Percentiles rank a stretch among this genome's conserved stretches.
Conservation (phyloP, 2,797 vertebrate species). For the Molossus molossus region DNA sequence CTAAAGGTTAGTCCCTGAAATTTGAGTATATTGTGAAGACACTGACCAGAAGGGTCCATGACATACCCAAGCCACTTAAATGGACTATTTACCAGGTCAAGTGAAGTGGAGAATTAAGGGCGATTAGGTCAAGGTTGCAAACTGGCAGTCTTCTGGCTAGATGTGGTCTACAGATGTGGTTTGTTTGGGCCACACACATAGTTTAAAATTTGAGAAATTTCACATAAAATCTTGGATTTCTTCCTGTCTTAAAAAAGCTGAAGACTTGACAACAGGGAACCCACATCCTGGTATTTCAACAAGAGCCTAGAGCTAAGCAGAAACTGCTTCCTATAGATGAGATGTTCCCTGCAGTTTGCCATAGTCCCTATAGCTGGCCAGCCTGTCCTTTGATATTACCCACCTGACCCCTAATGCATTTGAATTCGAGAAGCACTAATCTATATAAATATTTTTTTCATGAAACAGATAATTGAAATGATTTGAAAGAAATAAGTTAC, state of each 20-base stretch:
- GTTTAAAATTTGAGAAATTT: slow-evolving; percentile 76
- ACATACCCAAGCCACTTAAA: slow-evolving; percentile 24
- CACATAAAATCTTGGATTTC: slow-evolving; percentile 68
- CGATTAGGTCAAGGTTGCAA: slow-evolving; percentile 71
- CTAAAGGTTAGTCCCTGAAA: slow-evolving; percentile 33
- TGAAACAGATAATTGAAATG: neutral
- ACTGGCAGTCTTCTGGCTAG: slow-evolving; percentile 59
- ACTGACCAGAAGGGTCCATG: neutral
- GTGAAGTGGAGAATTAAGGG: slow-evolving; percentile 61
- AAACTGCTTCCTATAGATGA: neutral
- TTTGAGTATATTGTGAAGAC: neutral
- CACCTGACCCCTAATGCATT: neutral
- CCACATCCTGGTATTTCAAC: neutral
- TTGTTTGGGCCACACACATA: slow-evolving; percentile 65
- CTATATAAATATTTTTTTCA: slow-evolving; percentile 23
- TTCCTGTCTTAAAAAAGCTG: slow-evolving; percentile 70
- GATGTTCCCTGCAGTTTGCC: neutral
- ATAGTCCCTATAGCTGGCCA: neutral
- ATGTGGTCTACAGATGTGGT: slow-evolving; percentile 75
- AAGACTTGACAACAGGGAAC: slow-evolving; percentile 54
- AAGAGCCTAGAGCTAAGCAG: slow-evolving; percentile 3
- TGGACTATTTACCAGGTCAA: slow-evolving; percentile 63
- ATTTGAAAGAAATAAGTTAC: slow-evolving; percentile 23
- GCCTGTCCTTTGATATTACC: neutral
- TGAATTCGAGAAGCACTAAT: neutral